phyloP scores from a whole-genome alignment of 2,888 invertebrate genomes.

The Thelaira solivaga region DNA sequence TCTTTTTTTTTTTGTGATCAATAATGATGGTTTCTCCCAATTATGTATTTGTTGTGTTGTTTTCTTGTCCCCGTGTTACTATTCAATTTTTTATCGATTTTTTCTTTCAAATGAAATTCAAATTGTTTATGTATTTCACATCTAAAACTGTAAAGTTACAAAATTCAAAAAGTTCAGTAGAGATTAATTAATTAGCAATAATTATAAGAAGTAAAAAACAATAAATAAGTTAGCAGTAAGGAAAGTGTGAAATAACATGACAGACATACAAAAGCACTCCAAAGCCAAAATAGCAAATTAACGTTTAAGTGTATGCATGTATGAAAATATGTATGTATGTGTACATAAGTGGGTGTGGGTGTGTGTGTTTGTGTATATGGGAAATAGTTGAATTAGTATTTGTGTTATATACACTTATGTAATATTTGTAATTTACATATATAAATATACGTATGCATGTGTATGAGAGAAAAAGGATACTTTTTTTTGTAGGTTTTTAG shows the following conservation, averaged over 20 bases:
- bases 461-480: constrained; percentile 42
- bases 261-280: constrained; percentile 43
- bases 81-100: too few species aligned
- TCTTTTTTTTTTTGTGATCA: too few species aligned
- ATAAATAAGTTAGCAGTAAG: constrained; percentile 8
- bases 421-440: constrained; percentile 55
- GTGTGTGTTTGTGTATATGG: constrained; percentile 8
- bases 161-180: constrained; percentile 22
- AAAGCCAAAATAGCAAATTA: constrained; percentile 49
- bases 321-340: not conserved
- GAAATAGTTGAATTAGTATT: constrained; percentile 22
- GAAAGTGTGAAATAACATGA: constrained; percentile 3
- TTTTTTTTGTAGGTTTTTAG: constrained; percentile 9
- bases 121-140: constrained; percentile 39
- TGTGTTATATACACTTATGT: constrained; percentile 61
- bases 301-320: constrained; percentile 34
- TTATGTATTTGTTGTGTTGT: too few species aligned
- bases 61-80: too few species aligned
- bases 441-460: constrained; percentile 32
- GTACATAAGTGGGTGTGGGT: too few species aligned
- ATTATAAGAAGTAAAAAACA: not conserved
- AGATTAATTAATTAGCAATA: constrained; percentile 11
- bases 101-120: too few species aligned
- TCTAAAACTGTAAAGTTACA: constrained; percentile 39
- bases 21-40: too few species aligned